These are phyloP conservation scores for Clanis bilineata DNA, from an alignment of 2,888 invertebrate genomes.

Conservation along the genomic window DNA sequence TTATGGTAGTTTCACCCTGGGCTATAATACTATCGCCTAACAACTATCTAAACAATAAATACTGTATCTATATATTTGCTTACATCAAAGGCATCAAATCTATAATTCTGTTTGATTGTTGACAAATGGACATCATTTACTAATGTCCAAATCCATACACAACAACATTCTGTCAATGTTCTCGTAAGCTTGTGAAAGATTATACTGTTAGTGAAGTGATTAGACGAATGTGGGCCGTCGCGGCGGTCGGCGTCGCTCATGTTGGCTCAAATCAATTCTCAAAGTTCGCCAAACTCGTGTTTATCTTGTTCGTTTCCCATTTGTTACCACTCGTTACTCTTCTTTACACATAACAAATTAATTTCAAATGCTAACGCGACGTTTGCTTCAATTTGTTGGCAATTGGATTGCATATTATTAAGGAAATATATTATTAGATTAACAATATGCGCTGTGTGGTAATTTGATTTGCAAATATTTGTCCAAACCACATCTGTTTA, in stretches of 20 bases:
- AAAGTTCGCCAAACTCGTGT: not conserved
- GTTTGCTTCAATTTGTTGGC: not conserved
- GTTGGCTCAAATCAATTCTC: constrained; percentile 8
- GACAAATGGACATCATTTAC: not conserved
- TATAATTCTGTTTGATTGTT: no score
- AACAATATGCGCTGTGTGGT: not conserved
- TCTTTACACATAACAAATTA: not conserved
- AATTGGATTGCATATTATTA: not conserved
- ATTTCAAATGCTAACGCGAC: not conserved
- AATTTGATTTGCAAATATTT: not conserved
- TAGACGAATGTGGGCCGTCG: not conserved
- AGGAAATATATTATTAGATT: not conserved
- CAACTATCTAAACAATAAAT: no score
- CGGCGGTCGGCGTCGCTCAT: not conserved
- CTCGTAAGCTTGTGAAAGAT: not conserved
- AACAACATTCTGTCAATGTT: not conserved
- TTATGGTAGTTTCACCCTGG: no score
- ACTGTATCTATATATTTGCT: no score
- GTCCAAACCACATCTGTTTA: not conserved
- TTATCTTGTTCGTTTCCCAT: constrained; percentile 3
- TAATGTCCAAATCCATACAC: not conserved
- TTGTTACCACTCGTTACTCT: not conserved
- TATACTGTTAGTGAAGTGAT: not conserved
- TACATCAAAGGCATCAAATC: no score
- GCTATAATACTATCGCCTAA: no score